Evolutionary conservation across 2,888 invertebrate genomes (phyloP).

Genomic region (Diarsia mendica): DNA sequence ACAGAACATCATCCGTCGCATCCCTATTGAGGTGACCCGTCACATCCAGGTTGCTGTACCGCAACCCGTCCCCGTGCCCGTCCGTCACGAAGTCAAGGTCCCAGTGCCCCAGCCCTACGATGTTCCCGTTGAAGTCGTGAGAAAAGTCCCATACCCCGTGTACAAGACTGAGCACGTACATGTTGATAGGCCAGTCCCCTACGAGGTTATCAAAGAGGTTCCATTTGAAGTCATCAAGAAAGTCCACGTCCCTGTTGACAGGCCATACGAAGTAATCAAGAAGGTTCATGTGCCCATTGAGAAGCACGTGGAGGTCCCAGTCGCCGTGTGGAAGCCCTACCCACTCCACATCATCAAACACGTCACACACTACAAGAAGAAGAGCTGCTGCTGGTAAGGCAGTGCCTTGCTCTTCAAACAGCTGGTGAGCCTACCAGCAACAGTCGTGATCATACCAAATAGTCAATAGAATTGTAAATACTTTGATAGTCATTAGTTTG

Average conservation of each 20-base stretch:
- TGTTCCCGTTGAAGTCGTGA: constrained; percentile 85
- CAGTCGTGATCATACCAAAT: constrained; percentile 87
- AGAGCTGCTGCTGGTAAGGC: constrained; percentile 86
- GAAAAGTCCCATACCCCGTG: constrained; percentile 86
- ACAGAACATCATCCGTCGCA: constrained; percentile 84
- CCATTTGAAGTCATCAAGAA: constrained; percentile 86
- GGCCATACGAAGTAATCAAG: constrained; percentile 86
- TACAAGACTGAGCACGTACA: constrained; percentile 85
- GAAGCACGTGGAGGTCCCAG: constrained; percentile 86
- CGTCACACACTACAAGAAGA: constrained; percentile 88
- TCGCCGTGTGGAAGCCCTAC: constrained; percentile 87
- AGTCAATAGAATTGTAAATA: constrained; percentile 88
- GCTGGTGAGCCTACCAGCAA: constrained; percentile 61
- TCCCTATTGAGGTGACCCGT: constrained; percentile 86
- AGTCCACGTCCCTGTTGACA: constrained; percentile 84
- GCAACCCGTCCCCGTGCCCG: constrained; percentile 83
- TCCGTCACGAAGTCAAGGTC: constrained; percentile 84
- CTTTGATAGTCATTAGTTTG: constrained; percentile 86
- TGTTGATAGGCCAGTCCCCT: constrained; percentile 85
- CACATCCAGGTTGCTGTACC: constrained; percentile 85
- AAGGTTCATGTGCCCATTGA: constrained; percentile 85
- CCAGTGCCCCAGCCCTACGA: constrained; percentile 88
- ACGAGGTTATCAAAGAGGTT: constrained; percentile 83
- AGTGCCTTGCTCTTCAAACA: constrained; percentile 46
- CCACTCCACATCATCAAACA: constrained; percentile 88